Percentiles rank a stretch among this genome's conserved stretches.
Conservation (phyloP, 2,888 invertebrate species). For the Galeruca laticollis region DNA sequence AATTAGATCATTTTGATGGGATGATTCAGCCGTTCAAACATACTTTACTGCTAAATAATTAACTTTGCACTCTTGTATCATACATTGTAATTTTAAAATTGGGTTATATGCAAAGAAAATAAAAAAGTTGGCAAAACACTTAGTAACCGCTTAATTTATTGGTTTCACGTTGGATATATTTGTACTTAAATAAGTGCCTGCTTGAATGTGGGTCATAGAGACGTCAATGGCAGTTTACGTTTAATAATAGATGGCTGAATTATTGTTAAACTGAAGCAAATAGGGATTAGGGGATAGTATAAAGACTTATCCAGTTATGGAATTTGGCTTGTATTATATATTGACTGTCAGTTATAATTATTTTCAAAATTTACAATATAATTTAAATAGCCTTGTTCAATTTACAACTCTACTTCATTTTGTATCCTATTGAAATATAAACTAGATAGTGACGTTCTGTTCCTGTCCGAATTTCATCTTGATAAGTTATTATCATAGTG, state of each 20-base stretch:
- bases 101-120: constrained; percentile 12
- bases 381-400: too few species aligned
- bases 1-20: too few species aligned
- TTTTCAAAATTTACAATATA: background rate
- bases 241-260: background rate
- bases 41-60: background rate
- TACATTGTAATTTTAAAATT: constrained; percentile 23
- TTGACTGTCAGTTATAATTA: too few species aligned
- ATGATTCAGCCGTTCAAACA: background rate
- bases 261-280: background rate
- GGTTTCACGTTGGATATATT: constrained; percentile 17
- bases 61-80: background rate
- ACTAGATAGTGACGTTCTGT: too few species aligned
- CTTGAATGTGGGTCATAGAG: background rate
- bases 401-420: too few species aligned
- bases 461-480: too few species aligned
- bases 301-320: background rate
- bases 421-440: too few species aligned
- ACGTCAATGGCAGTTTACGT: background rate
- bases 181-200: background rate
- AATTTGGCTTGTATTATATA: too few species aligned
- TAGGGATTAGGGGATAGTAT: too few species aligned
- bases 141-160: constrained; percentile 25
- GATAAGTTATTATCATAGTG: too few species aligned
- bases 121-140: constrained; percentile 26